Percentiles rank a stretch among this genome's conserved stretches.
Conservation (phyloP, 2,797 vertebrate genomes). For the Pipistrellus pipistrellus region DNA sequence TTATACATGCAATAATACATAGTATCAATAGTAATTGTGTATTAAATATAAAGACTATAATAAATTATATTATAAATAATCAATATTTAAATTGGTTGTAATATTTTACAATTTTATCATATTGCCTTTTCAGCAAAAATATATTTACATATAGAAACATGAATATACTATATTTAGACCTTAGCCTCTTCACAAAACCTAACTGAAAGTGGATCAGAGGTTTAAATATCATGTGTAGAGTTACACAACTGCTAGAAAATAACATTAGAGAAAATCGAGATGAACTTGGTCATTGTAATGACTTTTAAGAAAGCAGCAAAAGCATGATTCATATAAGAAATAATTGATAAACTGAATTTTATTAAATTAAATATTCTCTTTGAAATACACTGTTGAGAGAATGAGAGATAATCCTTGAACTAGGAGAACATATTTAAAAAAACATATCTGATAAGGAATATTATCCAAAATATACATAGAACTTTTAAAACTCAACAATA, state of each 20-base stretch:
- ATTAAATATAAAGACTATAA: not conserved
- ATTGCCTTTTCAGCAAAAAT: not conserved
- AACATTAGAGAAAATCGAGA: too few species aligned
- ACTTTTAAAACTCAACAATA: not conserved
- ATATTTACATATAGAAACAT: not conserved
- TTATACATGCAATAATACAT: not conserved
- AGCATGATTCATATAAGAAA: too few species aligned
- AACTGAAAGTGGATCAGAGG: not conserved
- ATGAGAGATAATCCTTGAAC: too few species aligned
- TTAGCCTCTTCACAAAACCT: not conserved
- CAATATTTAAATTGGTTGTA: not conserved
- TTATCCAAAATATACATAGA: too few species aligned
- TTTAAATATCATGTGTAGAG: not conserved
- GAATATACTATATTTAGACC: not conserved
- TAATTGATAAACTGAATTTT: too few species aligned
- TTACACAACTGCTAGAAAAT: not conserved
- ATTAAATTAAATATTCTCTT: too few species aligned
- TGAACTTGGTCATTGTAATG: too few species aligned
- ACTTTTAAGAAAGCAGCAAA: too few species aligned
- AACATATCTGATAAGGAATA: too few species aligned
- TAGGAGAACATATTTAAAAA: too few species aligned
- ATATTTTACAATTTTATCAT: not conserved
- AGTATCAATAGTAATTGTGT: not conserved
- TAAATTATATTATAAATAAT: not conserved
- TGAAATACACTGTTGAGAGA: too few species aligned